Base-by-base conservation (phyloP, 64 coral and sea anemone genomes). In the Platygyra sinensis region DNA sequence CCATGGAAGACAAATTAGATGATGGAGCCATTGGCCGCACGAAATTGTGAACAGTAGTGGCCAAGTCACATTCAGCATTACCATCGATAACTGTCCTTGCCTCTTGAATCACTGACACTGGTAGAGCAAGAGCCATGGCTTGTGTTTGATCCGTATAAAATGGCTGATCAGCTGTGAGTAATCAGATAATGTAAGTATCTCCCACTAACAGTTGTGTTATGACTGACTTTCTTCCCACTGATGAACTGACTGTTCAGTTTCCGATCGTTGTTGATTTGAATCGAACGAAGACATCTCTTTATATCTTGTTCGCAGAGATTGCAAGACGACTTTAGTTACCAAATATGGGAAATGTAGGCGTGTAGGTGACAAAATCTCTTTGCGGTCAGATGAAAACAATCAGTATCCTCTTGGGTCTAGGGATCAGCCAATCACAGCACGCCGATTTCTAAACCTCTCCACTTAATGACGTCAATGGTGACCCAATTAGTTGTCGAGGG, bases 321-420 rank as follows among this genome's bases (percentile, higher is more conserved):
- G 22, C 19, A 62, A 32, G 17, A 31, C 59, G 28, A 51, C 72
- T 73, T 87, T 67, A 6, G 62, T 92, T 73, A 75, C 90, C 90
- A 87, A 63, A 92, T 92, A 92, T 83, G 90, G 90, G 27, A 75
- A 92, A 92, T 79, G 84, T 85, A 91, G 90, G 90, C 82, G 90
- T 92, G 90, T 86, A 72, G 84, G 60, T 29, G 89, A 78, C 86
- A 86, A 80, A 87, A 92, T 92, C 73, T 87, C 65, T 62, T 92
- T 92, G 90, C 86, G 71, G 86, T 92, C 87, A 33, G 20, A 10
- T 49, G 31, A 52, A 62, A 87, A 86, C 76, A 75, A 92, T 79
- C 62, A 12, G 27, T 52, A 76, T 72, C 73, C 89, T 62, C 89
- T 65, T 67, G 79, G 80, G 89, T 30, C 69, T 42, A 18, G 10